A percentile compares a stretch with the other conserved stretches of the same genome.
Conservation (phyloP, 2,113 vertebrate genomes). For the Mustela lutreola region DNA sequence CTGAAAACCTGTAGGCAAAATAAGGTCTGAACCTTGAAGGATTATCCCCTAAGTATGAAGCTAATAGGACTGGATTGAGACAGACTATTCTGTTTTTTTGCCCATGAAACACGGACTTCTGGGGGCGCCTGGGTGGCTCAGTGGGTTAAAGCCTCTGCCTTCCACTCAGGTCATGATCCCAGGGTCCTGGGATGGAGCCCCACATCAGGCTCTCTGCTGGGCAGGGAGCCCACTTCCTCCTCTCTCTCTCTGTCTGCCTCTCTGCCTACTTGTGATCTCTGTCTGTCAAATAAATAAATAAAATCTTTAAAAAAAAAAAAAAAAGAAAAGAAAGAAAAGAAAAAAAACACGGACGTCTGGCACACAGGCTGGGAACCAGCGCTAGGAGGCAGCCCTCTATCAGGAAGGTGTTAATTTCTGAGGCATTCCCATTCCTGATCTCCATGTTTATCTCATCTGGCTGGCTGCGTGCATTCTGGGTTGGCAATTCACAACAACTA, state of each 20-base stretch:
- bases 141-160: too few species aligned
- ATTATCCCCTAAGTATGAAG: background rate
- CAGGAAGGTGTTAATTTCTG: background rate
- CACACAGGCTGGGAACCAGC: background rate
- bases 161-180: too few species aligned
- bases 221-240: too few species aligned
- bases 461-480: background rate
- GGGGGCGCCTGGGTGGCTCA: too few species aligned
- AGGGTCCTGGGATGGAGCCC: too few species aligned
- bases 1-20: background rate
- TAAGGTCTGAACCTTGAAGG: background rate
- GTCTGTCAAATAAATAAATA: too few species aligned
- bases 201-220: too few species aligned
- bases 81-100: background rate
- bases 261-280: too few species aligned
- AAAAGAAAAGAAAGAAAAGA: too few species aligned
- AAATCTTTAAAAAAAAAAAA: too few species aligned
- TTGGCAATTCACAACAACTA: background rate
- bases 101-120: background rate
- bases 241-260: too few species aligned
- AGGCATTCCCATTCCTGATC: background rate
- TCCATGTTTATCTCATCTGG: background rate
- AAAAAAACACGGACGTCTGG: background rate
- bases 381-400: accelerated
- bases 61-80: background rate